These are phyloP conservation scores for Apotomis betuletana DNA, from an alignment of 2,888 invertebrate genomes.

Conservation along the genomic window DNA sequence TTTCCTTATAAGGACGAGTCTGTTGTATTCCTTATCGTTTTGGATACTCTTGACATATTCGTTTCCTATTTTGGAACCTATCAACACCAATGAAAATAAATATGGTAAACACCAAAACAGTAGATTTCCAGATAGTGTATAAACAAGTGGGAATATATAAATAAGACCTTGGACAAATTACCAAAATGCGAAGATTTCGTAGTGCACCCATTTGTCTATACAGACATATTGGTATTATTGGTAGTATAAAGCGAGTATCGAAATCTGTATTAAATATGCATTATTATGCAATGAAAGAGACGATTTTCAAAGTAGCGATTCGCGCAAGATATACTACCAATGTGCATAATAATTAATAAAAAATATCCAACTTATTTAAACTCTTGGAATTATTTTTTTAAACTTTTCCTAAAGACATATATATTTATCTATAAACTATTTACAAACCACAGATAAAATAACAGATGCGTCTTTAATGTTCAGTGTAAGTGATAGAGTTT, in stretches of 20 bases:
- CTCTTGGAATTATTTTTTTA: slow-evolving; percentile 33
- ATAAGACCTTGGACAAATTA: background rate
- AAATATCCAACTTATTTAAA: slow-evolving; percentile 27
- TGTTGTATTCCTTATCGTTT: slow-evolving; percentile 11
- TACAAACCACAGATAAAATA: slow-evolving; percentile 34
- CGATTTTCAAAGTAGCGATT: background rate
- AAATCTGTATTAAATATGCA: background rate
- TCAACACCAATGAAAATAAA: background rate
- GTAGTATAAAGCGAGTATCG: background rate
- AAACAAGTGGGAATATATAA: background rate
- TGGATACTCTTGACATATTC: background rate
- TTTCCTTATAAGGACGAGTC: slow-evolving; percentile 4
- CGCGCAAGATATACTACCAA: slow-evolving; percentile 18
- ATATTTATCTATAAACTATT: slow-evolving; percentile 35
- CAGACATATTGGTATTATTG: slow-evolving; percentile 15
- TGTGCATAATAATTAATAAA: slow-evolving; percentile 14
- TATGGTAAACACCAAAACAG: background rate
- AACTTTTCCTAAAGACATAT: slow-evolving; percentile 35
- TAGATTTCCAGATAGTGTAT: slow-evolving; percentile 6
- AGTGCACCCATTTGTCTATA: slow-evolving; percentile 2
- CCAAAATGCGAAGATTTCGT: background rate
- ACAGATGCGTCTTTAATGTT: slow-evolving; percentile 38
- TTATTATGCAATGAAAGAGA: too few species aligned
- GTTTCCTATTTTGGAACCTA: background rate
- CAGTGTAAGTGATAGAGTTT: slow-evolving; percentile 26